Base-by-base conservation (phyloP, 2,888 invertebrate genomes). In the Agriotes lineatus region DNA sequence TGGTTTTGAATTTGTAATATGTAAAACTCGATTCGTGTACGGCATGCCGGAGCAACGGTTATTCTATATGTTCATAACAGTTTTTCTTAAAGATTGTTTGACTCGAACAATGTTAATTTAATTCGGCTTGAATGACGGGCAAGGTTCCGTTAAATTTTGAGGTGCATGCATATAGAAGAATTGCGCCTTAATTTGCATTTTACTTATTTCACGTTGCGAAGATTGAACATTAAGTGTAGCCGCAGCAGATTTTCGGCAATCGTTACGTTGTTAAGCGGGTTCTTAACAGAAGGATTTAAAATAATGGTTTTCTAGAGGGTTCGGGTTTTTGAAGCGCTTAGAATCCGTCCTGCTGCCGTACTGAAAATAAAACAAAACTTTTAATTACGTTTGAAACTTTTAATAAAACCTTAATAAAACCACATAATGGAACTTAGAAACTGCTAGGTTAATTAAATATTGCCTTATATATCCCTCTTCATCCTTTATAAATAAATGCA, bases 361-460 rank as follows among this genome's bases (percentile, higher is more conserved):
- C 44, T 25, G 33, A 48, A 60, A 60, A 60, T 48, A 65, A 65
- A 50, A 65, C 19, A 65, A 52, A 65, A 65, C 39, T 65, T 65
- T 65, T 65, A 65, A 65, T 65, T 65, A 59, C 48, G 25, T 58
- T 50, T 30, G 39, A 65, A 65, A 65, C 44, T 65, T 64, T 64
- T 58, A 58, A 65, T 65, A 65, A 39, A 65, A 64, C 39, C 58
- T 64, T 58, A 58, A 65, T 65, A 65, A 39, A 65, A 64, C 39
- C 58, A 30, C 22, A 58, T 65, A 65, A 65, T 58, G 65, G 60
- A 60, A 22, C 45, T 45, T 48, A 60, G 35, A 37, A 65, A 58
- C 30, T 58, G 48, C 25, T 42, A 39, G 39, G 58, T 58, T 65
- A 65, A 65, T 65, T 65, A 58, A 58, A 58, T 60, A 60, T 19